phyloP scores from a whole-genome alignment of 2,113 vertebrate genomes.

The Scatophagus argus region DNA sequence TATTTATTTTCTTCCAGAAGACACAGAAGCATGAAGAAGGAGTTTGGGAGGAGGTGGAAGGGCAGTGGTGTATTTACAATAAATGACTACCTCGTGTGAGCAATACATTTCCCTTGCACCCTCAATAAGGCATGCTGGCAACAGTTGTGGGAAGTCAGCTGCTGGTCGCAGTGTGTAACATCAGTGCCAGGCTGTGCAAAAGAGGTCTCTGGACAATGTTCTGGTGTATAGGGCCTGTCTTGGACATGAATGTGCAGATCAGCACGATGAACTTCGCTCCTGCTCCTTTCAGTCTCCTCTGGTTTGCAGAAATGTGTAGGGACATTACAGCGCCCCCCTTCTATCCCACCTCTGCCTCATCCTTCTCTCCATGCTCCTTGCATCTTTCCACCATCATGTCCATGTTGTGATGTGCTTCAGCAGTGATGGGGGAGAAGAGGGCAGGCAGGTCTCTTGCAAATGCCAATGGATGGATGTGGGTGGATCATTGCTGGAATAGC shows the following conservation, averaged over 20 bases:
- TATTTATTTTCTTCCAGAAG: constrained; percentile 35
- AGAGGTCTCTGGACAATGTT: constrained; percentile 47
- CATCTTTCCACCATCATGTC: constrained; percentile 24
- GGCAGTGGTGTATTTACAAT: constrained; percentile 66
- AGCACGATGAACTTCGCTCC: constrained; percentile 11
- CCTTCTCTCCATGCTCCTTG: constrained; percentile 1
- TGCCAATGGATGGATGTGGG: constrained; percentile 51
- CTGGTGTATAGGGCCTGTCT: constrained; percentile 24
- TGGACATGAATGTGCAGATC: constrained; percentile 15
- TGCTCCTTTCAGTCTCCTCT: constrained; percentile 6
- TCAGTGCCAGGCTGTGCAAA: constrained; percentile 51
- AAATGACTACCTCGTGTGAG: constrained; percentile 63
- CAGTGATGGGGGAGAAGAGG: constrained; percentile 53
- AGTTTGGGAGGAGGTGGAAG: constrained; percentile 43
- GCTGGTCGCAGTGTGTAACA: constrained; percentile 65
- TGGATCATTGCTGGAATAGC: constrained; percentile 64
- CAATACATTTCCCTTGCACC: constrained; percentile 53
- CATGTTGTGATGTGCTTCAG: constrained; percentile 67
- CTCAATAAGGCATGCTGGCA: constrained; percentile 34
- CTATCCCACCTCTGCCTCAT: constrained; percentile 17
- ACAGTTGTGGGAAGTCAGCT: constrained; percentile 69
- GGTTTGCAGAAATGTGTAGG: constrained; percentile 9
- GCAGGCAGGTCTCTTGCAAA: constrained; percentile 52
- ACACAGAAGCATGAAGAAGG: constrained; percentile 39
- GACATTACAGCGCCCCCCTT: constrained; percentile 12